Evolutionary conservation across 2,797 vertebrate genomes (phyloP), one percentile per base, ranked within the genome.

Genomic region (Vipera latastei): DNA sequence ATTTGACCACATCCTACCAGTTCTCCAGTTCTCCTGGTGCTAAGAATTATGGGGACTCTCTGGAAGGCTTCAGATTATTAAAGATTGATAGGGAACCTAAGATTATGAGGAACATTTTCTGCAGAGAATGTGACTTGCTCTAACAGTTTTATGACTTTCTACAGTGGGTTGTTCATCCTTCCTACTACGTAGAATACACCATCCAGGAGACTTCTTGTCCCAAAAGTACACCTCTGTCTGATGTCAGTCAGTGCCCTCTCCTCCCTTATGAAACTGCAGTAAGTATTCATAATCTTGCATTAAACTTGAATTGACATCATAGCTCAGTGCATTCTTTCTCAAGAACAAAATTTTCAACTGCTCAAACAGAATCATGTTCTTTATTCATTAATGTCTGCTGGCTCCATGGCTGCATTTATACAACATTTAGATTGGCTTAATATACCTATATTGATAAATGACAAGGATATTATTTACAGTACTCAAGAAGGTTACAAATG

Each of bases 201-300:
- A 95, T 98, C 93, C 96, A 93, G 87, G 96, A 98, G 92, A 96
- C 96, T 69, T 95, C 95, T 3, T 97, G 97, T 92, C 91, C n/a
- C 48, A 94, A 96, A 95, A 90, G 1, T 0, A 55, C 95, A 18
- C 8, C 0, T 0, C 60, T 12, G 61, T 2, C 55, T 86, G 91
- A 96, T 7, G 12, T 95, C 88, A 96, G 95, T 0, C 44, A 2
- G 6, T 96, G 96, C 88, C 51, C 94, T 53, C 89, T 95, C 8
- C 96, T 96, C 91, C 55, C 96, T 92, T 0, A 5, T 0, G 92
- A 92, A 92, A 6, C 0, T n/a, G 93, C 95, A 85, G 97, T 97
- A 93, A 95, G 96, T 96, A 94, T 53, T 78, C 2, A 14, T 63
- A 89, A 63, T 3, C 25, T 86, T 90, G 14, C 8, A 89, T 22